Conservation (phyloP, 2,113 vertebrate genomes). For the Albula glossodonta region DNA sequence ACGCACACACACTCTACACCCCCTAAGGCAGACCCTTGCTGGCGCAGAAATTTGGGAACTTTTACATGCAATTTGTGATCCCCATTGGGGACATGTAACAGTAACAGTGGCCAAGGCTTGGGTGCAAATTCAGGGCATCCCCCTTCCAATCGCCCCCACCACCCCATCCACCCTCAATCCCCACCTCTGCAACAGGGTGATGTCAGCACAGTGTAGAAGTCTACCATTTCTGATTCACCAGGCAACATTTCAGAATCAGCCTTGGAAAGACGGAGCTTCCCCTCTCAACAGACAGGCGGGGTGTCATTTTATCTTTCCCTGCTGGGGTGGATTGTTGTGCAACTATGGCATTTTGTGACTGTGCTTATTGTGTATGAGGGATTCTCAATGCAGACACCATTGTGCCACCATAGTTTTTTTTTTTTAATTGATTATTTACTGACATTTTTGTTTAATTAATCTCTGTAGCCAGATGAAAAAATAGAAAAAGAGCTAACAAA, state of each 20-base stretch:
- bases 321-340: background rate
- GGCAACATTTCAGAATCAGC: constrained; percentile 49
- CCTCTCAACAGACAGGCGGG: background rate
- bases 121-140: background rate
- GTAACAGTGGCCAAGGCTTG: background rate
- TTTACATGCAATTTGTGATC: background rate
- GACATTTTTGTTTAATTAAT: too few relatives aligned
- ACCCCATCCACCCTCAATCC: constrained; percentile 18
- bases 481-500: too few relatives aligned
- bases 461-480: too few relatives aligned
- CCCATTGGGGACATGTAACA: background rate
- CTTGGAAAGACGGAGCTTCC: constrained; percentile 35
- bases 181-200: constrained; percentile 9
- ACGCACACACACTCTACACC: constrained; percentile 22
- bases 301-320: constrained; percentile 42
- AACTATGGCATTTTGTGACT: constrained; percentile 14
- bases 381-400: background rate
- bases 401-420: background rate
- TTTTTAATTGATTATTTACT: background rate
- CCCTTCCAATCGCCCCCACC: background rate
- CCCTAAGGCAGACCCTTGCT: constrained; percentile 2
- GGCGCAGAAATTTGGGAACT: background rate
- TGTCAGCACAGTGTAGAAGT: background rate
- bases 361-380: constrained; percentile 30
- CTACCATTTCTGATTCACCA: constrained; percentile 34